Evolutionary conservation across 2,888 invertebrate genomes (phyloP).

Genomic region (Notodonta dromedarius): DNA sequence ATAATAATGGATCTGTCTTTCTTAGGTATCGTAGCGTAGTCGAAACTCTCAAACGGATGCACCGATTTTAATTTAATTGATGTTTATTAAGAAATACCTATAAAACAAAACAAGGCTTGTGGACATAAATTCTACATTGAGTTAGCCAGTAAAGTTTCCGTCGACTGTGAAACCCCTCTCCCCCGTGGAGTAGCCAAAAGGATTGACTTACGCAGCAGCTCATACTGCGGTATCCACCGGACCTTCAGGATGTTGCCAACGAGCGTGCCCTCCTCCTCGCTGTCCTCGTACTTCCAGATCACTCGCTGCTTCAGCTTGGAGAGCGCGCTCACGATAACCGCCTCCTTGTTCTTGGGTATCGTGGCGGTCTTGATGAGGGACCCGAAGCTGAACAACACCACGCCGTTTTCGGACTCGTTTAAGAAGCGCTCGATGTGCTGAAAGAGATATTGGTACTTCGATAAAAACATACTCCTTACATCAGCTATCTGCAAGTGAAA

Average conservation of each 20-base stretch:
- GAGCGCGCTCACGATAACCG: slow-evolving; percentile 86
- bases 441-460: slow-evolving; percentile 35
- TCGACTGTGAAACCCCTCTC: too few species aligned
- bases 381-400: slow-evolving; percentile 91
- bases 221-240: slow-evolving; percentile 89
- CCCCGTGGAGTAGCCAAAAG: too few species aligned
- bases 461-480: too few species aligned
- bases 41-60: too few species aligned
- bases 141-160: not conserved
- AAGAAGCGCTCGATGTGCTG: slow-evolving; percentile 87
- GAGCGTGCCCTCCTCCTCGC: slow-evolving; percentile 65
- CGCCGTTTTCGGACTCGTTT: slow-evolving; percentile 87
- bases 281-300: slow-evolving; percentile 91
- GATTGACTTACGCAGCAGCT: slow-evolving; percentile 86
- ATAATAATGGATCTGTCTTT: too few species aligned
- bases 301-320: slow-evolving; percentile 87
- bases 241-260: slow-evolving; percentile 83
- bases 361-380: slow-evolving; percentile 89
- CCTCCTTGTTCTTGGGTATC: slow-evolving; percentile 85
- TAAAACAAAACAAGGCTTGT: too few species aligned
- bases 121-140: too few species aligned
- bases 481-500: too few species aligned
- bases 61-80: too few species aligned
- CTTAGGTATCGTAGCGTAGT: too few species aligned
- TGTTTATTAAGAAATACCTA: too few species aligned